phyloP scores from a whole-genome alignment of 2,888 invertebrate genomes.

The Diarsia brunnea region DNA sequence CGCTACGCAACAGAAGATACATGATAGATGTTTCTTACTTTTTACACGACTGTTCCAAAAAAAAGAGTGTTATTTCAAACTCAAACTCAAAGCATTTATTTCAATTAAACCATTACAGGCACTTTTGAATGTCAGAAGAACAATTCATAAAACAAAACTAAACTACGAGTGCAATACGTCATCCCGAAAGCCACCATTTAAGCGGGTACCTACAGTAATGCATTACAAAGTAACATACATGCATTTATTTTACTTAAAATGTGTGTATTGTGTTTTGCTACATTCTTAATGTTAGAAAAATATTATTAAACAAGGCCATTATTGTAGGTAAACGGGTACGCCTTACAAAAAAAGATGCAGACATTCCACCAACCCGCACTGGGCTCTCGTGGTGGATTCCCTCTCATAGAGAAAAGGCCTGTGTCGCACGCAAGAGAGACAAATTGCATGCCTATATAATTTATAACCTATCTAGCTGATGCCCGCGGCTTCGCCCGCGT shows the following conservation, averaged over 20 bases:
- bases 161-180: too few species aligned
- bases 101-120: too few species aligned
- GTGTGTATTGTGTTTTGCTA: conserved; percentile 37
- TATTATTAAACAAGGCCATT: background rate
- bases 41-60: too few species aligned
- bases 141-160: too few species aligned
- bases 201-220: conserved; percentile 44
- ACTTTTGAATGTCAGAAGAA: too few species aligned
- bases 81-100: too few species aligned
- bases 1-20: conserved; percentile 51
- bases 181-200: too few species aligned
- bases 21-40: conserved; percentile 44
- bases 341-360: background rate
- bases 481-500: too few species aligned
- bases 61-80: too few species aligned
- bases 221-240: conserved; percentile 28
- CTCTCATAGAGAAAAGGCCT: background rate
- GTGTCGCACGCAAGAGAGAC: background rate
- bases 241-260: background rate
- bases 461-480: too few species aligned
- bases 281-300: conserved; percentile 4
- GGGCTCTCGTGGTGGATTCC: background rate
- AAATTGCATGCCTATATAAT: background rate
- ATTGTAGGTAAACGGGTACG: background rate
- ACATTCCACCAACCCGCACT: background rate